Percentiles rank a stretch among this genome's conserved stretches.
Evolutionary conservation across 2,113 vertebrate genomes (phyloP).

Genomic region (Esox niger): DNA sequence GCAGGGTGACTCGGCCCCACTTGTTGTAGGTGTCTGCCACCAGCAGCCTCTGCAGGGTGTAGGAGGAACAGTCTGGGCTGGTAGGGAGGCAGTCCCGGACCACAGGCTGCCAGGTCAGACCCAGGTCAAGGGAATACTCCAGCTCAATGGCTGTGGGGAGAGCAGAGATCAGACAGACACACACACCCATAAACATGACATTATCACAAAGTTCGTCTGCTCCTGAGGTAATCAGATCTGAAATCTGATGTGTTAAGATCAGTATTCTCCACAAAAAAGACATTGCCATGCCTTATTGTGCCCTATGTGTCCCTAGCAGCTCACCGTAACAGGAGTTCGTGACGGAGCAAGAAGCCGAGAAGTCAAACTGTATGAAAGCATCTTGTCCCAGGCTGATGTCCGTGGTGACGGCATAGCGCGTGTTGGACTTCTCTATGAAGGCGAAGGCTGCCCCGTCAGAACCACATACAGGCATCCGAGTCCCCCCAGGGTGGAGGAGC

Average conservation of each 20-base stretch:
- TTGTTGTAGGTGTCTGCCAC: conserved; percentile 96
- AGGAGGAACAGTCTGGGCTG: conserved; percentile 88
- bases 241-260: too few relatives aligned
- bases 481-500: conserved; percentile 95
- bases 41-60: conserved; percentile 89
- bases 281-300: background rate
- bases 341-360: conserved; percentile 96
- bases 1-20: conserved; percentile 91
- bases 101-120: conserved; percentile 87
- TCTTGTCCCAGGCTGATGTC: conserved; percentile 92
- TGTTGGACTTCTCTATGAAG: conserved; percentile 97
- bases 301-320: conserved; percentile 4
- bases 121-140: conserved; percentile 93
- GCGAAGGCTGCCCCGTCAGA: conserved; percentile 92
- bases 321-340: conserved; percentile 97
- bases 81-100: conserved; percentile 91
- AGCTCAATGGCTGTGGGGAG: conserved; percentile 84
- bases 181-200: too few relatives aligned
- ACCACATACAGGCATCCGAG: conserved; percentile 94
- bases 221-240: too few relatives aligned
- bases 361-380: conserved; percentile 95
- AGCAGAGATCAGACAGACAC: background rate
- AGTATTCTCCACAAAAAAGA: background rate
- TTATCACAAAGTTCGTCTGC: too few relatives aligned
- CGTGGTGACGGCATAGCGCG: conserved; percentile 92